Conservation (phyloP, 2,113 vertebrate genomes). For the Chloropsis cyanopogon region DNA sequence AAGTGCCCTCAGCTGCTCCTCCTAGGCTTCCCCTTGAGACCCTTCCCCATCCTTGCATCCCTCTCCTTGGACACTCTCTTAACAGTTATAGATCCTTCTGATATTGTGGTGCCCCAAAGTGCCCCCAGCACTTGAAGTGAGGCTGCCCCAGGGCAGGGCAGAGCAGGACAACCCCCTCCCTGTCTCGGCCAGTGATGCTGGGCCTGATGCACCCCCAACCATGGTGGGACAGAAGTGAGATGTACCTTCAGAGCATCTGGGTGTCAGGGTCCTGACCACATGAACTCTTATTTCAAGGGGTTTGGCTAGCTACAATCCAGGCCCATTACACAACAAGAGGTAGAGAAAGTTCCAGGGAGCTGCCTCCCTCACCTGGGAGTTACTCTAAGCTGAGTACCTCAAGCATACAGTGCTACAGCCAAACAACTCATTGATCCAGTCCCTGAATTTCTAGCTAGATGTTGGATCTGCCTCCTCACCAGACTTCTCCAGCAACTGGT, state of each 20-base stretch:
- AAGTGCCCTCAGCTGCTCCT: not conserved
- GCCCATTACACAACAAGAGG: not conserved
- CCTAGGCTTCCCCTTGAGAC: not conserved
- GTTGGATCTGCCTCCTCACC: not conserved
- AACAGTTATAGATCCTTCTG: not conserved
- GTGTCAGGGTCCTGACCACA: not conserved
- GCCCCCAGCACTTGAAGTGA: not conserved
- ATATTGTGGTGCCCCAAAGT: not conserved
- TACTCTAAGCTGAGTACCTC: not conserved
- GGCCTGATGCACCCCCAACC: fast-evolving
- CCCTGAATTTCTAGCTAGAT: not conserved
- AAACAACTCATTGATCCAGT: not conserved
- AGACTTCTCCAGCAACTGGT: not conserved
- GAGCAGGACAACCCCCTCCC: not conserved
- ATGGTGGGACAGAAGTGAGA: not conserved
- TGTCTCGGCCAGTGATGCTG: not conserved
- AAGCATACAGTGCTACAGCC: not conserved
- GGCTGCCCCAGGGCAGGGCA: not conserved
- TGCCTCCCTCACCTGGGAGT: not conserved
- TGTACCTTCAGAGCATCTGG: not conserved
- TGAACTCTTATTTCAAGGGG: not conserved
- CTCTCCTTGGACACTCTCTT: not conserved
- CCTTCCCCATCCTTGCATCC: fast-evolving
- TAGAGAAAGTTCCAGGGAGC: not conserved
- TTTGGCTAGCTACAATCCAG: not conserved